phyloP scores from a whole-genome alignment of 2,888 invertebrate species.

The Eristalis arbustorum region DNA sequence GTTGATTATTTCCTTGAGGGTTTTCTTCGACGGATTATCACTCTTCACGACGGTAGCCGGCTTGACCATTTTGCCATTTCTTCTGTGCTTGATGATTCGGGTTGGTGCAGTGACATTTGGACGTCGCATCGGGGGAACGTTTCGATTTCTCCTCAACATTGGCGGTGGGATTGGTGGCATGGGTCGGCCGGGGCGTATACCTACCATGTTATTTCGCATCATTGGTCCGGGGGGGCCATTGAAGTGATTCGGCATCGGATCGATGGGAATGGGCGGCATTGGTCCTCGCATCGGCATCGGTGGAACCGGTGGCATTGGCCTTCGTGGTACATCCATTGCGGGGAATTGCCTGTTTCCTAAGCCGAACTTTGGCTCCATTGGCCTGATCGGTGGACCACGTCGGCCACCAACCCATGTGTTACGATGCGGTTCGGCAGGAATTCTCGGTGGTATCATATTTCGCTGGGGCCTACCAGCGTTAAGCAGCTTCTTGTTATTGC shows the following conservation, averaged over 20 bases:
- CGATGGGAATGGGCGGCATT: slow-evolving; percentile 67
- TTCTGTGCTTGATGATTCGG: slow-evolving; percentile 75
- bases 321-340: slow-evolving; percentile 59
- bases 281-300: slow-evolving; percentile 72
- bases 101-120: slow-evolving; percentile 71
- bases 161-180: slow-evolving; percentile 73
- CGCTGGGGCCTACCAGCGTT: slow-evolving; percentile 42
- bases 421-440: slow-evolving; percentile 52
- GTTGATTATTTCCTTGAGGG: slow-evolving; percentile 78
- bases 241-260: slow-evolving; percentile 62
- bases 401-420: slow-evolving; percentile 49
- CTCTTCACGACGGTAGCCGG: slow-evolving; percentile 74
- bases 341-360: slow-evolving; percentile 47
- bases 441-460: slow-evolving; percentile 73
- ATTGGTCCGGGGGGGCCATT: slow-evolving; percentile 71
- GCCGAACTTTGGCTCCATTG: slow-evolving; percentile 41
- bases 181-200: slow-evolving; percentile 66
- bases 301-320: slow-evolving; percentile 73
- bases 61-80: slow-evolving; percentile 75
- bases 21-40: slow-evolving; percentile 74
- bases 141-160: slow-evolving; percentile 67
- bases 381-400: slow-evolving; percentile 48
- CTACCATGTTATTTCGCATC: slow-evolving; percentile 71
- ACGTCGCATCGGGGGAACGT: slow-evolving; percentile 70
- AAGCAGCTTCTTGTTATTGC: slow-evolving; percentile 32